phyloP scores from a whole-genome alignment of 2,888 invertebrate species.

The Hirtodrosophila alboralis region DNA sequence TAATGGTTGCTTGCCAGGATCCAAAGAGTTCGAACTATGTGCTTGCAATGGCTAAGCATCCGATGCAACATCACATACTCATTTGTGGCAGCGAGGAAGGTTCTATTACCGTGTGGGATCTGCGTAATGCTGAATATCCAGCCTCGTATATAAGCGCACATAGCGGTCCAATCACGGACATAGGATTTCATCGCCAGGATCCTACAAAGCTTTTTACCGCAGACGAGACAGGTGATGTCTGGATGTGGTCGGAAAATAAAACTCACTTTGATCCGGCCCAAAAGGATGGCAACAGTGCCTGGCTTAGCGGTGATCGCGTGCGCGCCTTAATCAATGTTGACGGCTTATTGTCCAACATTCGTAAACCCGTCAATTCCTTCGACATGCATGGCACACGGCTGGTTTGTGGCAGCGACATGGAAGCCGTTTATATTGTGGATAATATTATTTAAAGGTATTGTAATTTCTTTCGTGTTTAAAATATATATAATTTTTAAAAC shows the following conservation, averaged over 20 bases:
- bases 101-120: constrained; percentile 94
- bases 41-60: constrained; percentile 91
- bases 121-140: constrained; percentile 92
- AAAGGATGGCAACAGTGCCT: constrained; percentile 85
- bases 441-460: constrained; percentile 82
- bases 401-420: constrained; percentile 94
- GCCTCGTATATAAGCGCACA: constrained; percentile 92
- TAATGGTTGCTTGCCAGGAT: constrained; percentile 90
- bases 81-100: constrained; percentile 95
- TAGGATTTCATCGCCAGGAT: constrained; percentile 93
- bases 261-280: constrained; percentile 75
- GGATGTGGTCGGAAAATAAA: constrained; percentile 94
- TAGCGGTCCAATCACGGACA: constrained; percentile 90
- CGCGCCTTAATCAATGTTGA: constrained; percentile 86
- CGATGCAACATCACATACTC: constrained; percentile 93
- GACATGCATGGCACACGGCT: constrained; percentile 91
- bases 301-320: constrained; percentile 89
- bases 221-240: constrained; percentile 92
- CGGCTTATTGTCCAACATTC: constrained; percentile 89
- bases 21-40: constrained; percentile 86
- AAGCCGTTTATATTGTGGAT: constrained; percentile 92
- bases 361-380: constrained; percentile 92
- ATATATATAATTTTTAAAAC: constrained; percentile 10
- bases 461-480: constrained; percentile 2
- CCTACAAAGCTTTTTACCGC: constrained; percentile 93